A percentile compares a stretch with the other conserved stretches of the same genome.
Conservation (phyloP, 2,888 invertebrate species). For the Drosophila anceps region DNA sequence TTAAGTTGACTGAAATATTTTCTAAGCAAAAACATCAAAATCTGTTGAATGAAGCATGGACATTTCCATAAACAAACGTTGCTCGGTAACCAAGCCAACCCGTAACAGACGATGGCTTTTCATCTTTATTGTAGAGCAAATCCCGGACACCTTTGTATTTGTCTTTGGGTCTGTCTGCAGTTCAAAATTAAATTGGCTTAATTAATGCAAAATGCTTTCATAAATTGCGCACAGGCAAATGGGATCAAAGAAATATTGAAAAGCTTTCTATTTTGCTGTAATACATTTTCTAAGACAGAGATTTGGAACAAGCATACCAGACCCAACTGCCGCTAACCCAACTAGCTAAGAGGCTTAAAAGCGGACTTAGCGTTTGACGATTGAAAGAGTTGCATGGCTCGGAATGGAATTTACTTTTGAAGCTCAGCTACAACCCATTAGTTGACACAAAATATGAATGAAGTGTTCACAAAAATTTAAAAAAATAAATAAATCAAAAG, state of each 20-base stretch:
- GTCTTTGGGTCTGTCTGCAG: slow-evolving; percentile 10
- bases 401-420: not conserved
- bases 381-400: not conserved
- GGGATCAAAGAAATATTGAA: slow-evolving; percentile 62
- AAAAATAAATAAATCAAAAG: too few species aligned
- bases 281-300: slow-evolving; percentile 27
- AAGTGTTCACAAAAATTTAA: too few species aligned
- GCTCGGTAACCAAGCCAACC: slow-evolving; percentile 21
- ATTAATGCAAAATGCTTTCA: slow-evolving; percentile 70
- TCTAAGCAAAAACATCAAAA: slow-evolving; percentile 33
- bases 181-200: slow-evolving; percentile 63
- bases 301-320: not conserved
- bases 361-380: slow-evolving; percentile 1
- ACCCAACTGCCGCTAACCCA: slow-evolving; percentile 6
- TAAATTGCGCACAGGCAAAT: slow-evolving; percentile 55
- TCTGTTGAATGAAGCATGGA: slow-evolving; percentile 57
- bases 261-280: slow-evolving; percentile 38
- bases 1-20: not conserved
- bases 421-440: not conserved
- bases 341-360: slow-evolving; percentile 39
- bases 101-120: not conserved
- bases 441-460: not conserved
- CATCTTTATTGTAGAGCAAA: not conserved
- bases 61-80: slow-evolving; percentile 52
- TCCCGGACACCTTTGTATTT: slow-evolving; percentile 8